phyloP scores from a whole-genome alignment of 37 sponge, comb jelly and placozoan species.

The Theonella swinhoei region DNA sequence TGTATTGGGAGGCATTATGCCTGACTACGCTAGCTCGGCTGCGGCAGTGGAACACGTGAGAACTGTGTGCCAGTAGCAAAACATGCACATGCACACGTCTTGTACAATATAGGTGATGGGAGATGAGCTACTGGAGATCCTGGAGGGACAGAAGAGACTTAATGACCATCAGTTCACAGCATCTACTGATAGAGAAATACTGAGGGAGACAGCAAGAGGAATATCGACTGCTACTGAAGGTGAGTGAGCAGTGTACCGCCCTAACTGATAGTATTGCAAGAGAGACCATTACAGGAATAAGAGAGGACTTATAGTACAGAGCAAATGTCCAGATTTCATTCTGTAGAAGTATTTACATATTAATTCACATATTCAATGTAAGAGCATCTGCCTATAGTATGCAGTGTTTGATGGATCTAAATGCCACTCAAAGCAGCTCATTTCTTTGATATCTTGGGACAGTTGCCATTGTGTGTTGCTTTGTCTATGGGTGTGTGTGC shows the following conservation, averaged over 20 bases:
- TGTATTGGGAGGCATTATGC: slow-evolving; percentile 80
- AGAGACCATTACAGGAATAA: no score
- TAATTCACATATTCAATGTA: no score
- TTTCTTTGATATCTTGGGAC: no score
- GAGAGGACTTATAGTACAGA: no score
- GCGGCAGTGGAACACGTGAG: slow-evolving; percentile 69
- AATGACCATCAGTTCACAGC: no score
- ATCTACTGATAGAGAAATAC: not conserved
- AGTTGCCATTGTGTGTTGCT: no score
- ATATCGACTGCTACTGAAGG: slow-evolving; percentile 42
- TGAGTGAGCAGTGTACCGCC: not conserved
- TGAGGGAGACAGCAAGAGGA: slow-evolving; percentile 7
- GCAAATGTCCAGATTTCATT: no score
- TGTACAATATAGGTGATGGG: slow-evolving; percentile 65
- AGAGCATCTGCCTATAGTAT: no score
- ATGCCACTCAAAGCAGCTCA: no score
- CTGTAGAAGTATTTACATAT: no score
- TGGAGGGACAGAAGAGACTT: slow-evolving; percentile 64
- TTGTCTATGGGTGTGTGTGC: no score
- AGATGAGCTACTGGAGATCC: slow-evolving; percentile 72
- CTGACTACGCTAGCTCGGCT: slow-evolving; percentile 50
- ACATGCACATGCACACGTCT: not conserved
- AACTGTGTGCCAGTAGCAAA: not conserved
- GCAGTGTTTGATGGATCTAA: no score
- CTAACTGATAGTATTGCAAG: not conserved